These are phyloP conservation scores for Sphenodon punctatus DNA, from an alignment of 2,797 vertebrate species.

Conservation along the genomic window DNA sequence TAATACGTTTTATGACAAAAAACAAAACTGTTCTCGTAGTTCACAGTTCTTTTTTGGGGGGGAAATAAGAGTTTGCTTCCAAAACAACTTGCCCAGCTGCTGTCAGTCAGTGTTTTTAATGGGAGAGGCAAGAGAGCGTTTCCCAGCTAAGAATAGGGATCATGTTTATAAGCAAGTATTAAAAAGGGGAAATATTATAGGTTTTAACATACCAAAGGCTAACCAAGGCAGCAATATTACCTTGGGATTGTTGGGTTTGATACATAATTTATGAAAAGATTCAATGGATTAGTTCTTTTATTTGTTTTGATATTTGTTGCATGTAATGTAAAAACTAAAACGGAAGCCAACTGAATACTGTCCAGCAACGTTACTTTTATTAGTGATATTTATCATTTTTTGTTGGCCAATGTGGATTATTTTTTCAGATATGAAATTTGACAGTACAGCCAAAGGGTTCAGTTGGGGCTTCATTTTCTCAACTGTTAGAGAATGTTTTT, in stretches of 20 bases:
- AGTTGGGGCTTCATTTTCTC: slow-evolving; percentile 38
- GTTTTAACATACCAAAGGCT: neutral
- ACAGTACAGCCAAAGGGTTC: slow-evolving; percentile 34
- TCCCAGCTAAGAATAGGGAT: neutral
- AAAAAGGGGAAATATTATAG: neutral
- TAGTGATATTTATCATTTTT: slow-evolving; percentile 53
- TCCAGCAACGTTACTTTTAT: slow-evolving; percentile 54
- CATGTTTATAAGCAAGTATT: neutral
- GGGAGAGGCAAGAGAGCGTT: neutral
- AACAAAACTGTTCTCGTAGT: neutral
- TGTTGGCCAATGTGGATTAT: slow-evolving; percentile 43
- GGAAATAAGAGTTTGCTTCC: too few species aligned
- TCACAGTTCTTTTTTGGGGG: neutral
- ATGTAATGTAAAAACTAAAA: slow-evolving; percentile 15
- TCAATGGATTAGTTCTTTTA: slow-evolving; percentile 6
- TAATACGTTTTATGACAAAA: neutral
- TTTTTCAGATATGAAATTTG: slow-evolving; percentile 44
- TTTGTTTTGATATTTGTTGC: slow-evolving; percentile 19
- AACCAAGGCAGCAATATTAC: neutral
- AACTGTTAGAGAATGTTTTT: slow-evolving; percentile 50
- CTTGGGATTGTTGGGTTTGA: neutral
- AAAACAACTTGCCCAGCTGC: too few species aligned
- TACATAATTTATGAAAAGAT: slow-evolving; percentile 9
- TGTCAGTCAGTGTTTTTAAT: neutral
- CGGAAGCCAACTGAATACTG: slow-evolving; percentile 25